Evolutionary conservation across 2,888 invertebrate species (phyloP).

Genomic region (Caenorhabditis becei): DNA sequence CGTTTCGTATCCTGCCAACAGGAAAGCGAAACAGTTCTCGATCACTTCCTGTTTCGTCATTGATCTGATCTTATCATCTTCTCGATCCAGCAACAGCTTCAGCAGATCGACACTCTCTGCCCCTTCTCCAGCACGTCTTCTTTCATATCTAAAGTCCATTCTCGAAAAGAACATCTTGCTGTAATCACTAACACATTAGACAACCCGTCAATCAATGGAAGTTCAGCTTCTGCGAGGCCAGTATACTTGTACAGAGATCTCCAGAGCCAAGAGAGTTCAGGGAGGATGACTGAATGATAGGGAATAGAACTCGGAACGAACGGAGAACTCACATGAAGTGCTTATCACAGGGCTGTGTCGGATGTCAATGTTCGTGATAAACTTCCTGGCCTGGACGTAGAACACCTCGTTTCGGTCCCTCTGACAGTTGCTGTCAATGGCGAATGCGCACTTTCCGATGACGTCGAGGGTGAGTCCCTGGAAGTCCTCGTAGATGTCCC

Average conservation of each 20-base stretch:
- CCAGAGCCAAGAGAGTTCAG: slow-evolving; percentile 66
- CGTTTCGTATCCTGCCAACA: slow-evolving; percentile 84
- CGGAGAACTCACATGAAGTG: slow-evolving; percentile 26
- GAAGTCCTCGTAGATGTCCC: slow-evolving; percentile 75
- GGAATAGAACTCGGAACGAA: too few relatives aligned
- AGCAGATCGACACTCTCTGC: slow-evolving; percentile 70
- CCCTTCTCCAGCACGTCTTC: slow-evolving; percentile 55
- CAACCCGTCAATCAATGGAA: slow-evolving; percentile 57
- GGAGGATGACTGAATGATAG: slow-evolving; percentile 60
- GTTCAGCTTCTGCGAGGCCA: slow-evolving; percentile 41
- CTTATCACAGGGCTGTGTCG: slow-evolving; percentile 25
- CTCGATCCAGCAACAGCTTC: slow-evolving; percentile 64
- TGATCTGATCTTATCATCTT: too few relatives aligned
- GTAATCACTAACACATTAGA: too few relatives aligned
- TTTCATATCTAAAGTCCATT: too few relatives aligned
- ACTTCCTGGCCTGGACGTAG: slow-evolving; percentile 55
- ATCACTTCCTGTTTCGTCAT: slow-evolving; percentile 77
- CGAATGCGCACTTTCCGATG: slow-evolving; percentile 76
- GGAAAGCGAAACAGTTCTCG: slow-evolving; percentile 83
- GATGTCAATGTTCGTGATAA: slow-evolving; percentile 30
- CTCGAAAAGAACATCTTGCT: too few relatives aligned
- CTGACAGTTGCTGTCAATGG: slow-evolving; percentile 70
- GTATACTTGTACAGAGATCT: slow-evolving; percentile 55
- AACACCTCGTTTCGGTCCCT: slow-evolving; percentile 66
- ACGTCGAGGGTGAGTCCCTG: slow-evolving; percentile 77